These are phyloP conservation scores for Crioceris asparagi DNA, from an alignment of 2,888 invertebrate species.

Conservation along the genomic window DNA sequence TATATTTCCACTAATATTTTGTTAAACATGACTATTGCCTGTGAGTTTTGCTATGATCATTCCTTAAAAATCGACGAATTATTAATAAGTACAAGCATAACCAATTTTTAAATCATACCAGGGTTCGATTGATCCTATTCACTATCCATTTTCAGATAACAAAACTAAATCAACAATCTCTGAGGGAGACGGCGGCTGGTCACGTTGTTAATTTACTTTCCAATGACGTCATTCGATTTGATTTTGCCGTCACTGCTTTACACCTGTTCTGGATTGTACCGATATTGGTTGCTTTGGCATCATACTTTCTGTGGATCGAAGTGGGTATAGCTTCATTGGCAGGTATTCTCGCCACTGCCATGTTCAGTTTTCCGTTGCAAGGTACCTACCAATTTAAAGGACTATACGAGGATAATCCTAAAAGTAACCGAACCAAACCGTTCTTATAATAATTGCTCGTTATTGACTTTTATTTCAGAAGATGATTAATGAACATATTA, in stretches of 20 bases:
- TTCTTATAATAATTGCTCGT: too few species aligned
- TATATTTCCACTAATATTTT: too few species aligned
- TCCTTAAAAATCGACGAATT: too few species aligned
- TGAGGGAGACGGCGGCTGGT: slow-evolving; percentile 72
- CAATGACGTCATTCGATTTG: slow-evolving; percentile 75
- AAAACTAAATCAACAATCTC: slow-evolving; percentile 52
- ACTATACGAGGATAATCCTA: too few species aligned
- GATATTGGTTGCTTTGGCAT: slow-evolving; percentile 53
- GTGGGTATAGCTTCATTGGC: slow-evolving; percentile 46
- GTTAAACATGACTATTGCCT: too few species aligned
- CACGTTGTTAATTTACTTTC: slow-evolving; percentile 76
- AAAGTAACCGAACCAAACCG: too few species aligned
- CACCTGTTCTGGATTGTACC: slow-evolving; percentile 76
- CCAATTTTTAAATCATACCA: not conserved
- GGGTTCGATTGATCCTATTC: not conserved
- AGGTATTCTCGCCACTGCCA: slow-evolving; percentile 46
- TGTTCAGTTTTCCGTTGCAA: slow-evolving; percentile 42
- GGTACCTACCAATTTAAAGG: slow-evolving; percentile 30
- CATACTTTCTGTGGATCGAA: slow-evolving; percentile 46
- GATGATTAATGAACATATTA: not conserved
- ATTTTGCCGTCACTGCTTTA: slow-evolving; percentile 54
- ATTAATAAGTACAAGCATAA: not conserved
- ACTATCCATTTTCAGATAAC: slow-evolving; percentile 39
- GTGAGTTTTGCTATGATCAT: too few species aligned
- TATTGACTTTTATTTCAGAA: not conserved